Evolutionary conservation across 2,113 vertebrate species (phyloP), one percentile per base, ranked within the genome.

Genomic region (Aegithalos caudatus): DNA sequence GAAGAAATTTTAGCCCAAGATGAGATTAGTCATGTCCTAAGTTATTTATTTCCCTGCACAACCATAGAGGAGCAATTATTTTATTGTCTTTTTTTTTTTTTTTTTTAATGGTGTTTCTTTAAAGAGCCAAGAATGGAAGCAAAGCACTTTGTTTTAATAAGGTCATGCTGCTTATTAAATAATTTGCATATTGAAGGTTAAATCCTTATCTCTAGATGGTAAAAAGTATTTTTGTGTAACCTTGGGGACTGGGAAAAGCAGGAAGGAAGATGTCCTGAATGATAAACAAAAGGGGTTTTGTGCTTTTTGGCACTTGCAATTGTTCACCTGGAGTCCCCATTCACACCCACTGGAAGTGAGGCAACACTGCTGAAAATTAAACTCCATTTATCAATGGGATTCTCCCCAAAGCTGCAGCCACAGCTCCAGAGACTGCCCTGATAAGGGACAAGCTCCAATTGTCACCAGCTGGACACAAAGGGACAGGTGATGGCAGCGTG

Each of bases 81-180:
- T 94, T 61, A 73, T 79, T 92, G 79, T 80, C 17, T 28, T 6
- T 57, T 56, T 37, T 62, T 17, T 60, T 50, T 54, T 85, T 66
- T 70, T 70, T 92, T 88, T 19, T 38, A 84, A 81, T 22, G 18
- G 35, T 81, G 45, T 40, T 96, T 86, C 53, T 47, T 86, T 77
- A 61, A 86, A 80, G 64, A 92, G 76, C 58, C 80, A 93, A 85
- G 64, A 78, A 94, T 15, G 20, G 66, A 84, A 42, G 50, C 60
- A 91, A 92, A 95, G 21, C 73, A 88, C 35, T 94, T 82, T 65
- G 38, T 54, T 94, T 94, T 86, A 96, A 88, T 85, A 95, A 96
- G 93, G 66, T 89, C 91, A 81, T 10, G 18, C 31, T 69, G 44
- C 22, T 89, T 88, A 57, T 77, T 77, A 76, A 94, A 64, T 77